Base-by-base conservation (phyloP, 2,888 invertebrate species). In the Sarcophaga rosellei region DNA sequence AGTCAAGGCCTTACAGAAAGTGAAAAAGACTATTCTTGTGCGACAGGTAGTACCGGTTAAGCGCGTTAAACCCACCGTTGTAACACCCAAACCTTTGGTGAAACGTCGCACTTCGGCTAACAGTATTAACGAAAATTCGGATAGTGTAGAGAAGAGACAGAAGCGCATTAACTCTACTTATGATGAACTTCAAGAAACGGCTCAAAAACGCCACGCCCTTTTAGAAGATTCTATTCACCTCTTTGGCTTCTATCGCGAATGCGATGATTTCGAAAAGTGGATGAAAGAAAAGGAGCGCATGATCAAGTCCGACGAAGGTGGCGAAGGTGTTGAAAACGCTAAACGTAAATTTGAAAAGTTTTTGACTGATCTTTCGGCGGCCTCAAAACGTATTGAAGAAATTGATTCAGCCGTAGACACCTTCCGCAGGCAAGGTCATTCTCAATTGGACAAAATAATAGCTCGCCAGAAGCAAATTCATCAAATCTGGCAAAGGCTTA, bases 251-350 rank as follows among this genome's bases (percentile, higher is more conserved):
- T 98, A 98, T 94, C 95, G 97, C 12, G 99, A 99, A 92, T 99
- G 99, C 93, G 99, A 99, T 90, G 98, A 98, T 93, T 99, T 99
- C 92, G 99, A 99, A 93, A 96, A 96, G 89, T 99, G 99, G 99
- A 98, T 99, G 93, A 97, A 96, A 90, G 99, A 99, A 88, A 98
- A 98, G 93, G 98, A 99, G 92, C 96, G 96, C 91, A 95, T 98
- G 94, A 94, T 98, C 78, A 94, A 96, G 66, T 95, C 96, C 4
- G 98, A 98, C 87, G 95, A 96, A 0, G 95, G 95, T 12, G 95
- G 95, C 17, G 98, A 99, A 88, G 97, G 96, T 89, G 98, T 99
- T 15, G 98, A 98, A 89, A 97, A 96, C 63, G 98, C 98, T 45
- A 97, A 97, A 93, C 95, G 98, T 91, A 98, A 98, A 93, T 99